Evolutionary conservation across 2,113 vertebrate species (phyloP).

Genomic region (Pantherophis guttatus): DNA sequence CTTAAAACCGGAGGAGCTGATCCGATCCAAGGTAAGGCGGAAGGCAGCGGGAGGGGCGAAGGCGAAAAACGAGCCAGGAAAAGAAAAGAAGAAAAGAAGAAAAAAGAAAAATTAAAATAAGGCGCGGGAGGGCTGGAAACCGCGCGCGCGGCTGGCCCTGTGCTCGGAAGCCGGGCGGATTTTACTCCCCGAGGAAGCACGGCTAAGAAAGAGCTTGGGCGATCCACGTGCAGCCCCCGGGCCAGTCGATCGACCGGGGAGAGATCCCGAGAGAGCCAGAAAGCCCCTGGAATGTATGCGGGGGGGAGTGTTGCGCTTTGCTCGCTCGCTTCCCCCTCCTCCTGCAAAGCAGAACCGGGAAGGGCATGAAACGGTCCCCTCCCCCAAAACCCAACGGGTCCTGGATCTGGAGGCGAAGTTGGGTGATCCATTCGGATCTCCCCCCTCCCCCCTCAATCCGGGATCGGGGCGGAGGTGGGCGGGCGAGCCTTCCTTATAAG

Average conservation of each 20-base stretch:
- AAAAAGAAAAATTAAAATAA: background rate
- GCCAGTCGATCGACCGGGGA: background rate
- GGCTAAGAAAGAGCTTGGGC: background rate
- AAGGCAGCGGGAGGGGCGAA: too few relatives aligned
- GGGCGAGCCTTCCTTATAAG: background rate
- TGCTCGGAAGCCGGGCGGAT: background rate
- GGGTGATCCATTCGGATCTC: background rate
- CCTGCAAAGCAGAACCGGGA: background rate
- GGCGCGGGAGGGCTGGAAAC: background rate
- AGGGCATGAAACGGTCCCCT: background rate
- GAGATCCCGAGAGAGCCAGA: background rate
- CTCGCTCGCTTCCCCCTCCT: background rate
- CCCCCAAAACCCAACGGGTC: background rate
- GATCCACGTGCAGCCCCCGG: background rate
- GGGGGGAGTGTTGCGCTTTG: background rate
- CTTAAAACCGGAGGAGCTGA: background rate
- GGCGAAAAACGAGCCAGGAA: background rate
- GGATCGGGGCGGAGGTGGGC: background rate
- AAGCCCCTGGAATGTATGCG: background rate
- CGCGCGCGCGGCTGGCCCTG: background rate
- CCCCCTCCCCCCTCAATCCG: background rate
- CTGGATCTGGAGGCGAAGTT: background rate
- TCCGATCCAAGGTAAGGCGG: background rate
- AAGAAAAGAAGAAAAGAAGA: background rate
- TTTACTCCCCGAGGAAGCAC: background rate